These are phyloP conservation scores for Brenthis ino DNA, from an alignment of 2,888 invertebrate species.

Conservation along the genomic window DNA sequence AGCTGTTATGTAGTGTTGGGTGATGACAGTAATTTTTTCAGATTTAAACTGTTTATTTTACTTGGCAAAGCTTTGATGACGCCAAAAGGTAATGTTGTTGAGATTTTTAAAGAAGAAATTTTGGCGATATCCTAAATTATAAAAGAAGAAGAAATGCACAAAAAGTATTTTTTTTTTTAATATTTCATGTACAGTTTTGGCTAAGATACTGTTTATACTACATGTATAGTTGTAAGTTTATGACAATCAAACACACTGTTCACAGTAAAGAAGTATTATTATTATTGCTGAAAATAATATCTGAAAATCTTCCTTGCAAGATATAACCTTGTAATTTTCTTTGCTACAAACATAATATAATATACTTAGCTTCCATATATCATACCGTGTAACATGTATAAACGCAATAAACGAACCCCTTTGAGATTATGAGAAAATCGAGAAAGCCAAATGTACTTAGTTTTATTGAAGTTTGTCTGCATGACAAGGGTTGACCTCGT, in stretches of 20 bases:
- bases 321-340: too few relatives aligned
- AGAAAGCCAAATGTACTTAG: conserved; percentile 29
- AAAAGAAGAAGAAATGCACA: too few relatives aligned
- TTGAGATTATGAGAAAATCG: conserved; percentile 16
- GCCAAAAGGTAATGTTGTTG: too few relatives aligned
- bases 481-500: conserved; percentile 47
- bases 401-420: conserved; percentile 9
- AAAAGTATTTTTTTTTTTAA: too few relatives aligned
- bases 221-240: neutral
- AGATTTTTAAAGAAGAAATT: too few relatives aligned
- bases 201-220: too few relatives aligned
- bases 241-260: neutral
- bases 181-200: too few relatives aligned
- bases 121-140: too few relatives aligned
- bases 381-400: conserved; percentile 3
- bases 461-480: conserved; percentile 42
- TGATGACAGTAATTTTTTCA: neutral
- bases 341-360: neutral
- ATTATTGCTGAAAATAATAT: too few relatives aligned
- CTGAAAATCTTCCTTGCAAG: too few relatives aligned
- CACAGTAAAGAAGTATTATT: neutral
- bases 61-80: too few relatives aligned
- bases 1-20: neutral
- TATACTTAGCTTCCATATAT: neutral
- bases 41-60: neutral